Base-by-base conservation (phyloP, 2,888 invertebrate genomes). In the Cephus rjabovi region DNA sequence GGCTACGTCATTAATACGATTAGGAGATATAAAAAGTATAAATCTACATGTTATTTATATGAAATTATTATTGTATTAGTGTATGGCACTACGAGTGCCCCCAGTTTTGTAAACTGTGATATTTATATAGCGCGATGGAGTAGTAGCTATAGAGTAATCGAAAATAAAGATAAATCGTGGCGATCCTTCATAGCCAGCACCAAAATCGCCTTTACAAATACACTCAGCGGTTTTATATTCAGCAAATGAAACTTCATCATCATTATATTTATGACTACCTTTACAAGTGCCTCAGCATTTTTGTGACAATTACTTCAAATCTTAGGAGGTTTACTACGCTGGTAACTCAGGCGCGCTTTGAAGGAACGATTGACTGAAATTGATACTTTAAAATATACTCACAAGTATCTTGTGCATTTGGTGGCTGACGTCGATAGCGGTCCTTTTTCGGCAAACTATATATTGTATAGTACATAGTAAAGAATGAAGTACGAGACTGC, bases 71-170 rank as follows among this genome's bases (percentile, higher is more conserved):
- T 75, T 15, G 75, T 80, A 56, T 77, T 76, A 75, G 33, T 74
- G 56, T 70, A 83, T 82, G 78, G 80, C 81, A 81, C 80, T 35
- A 76, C 75, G 80, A 81, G 81, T 85, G 85, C 83, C 84, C 86
- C 87, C 89, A 89, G 89, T 89, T 89, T 89, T 89, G 85, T 87
- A 88, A 90, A 90, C 90, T 91, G 90, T 91, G 90, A 91, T 91
- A 91, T 90, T 89, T 90, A 86, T 87, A 69, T 69, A 86, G 79
- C 83, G 71, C 74, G 80, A 82, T 74, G 77, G 76, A 79, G 76
- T 76, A 74, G 37, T 76, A 74, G 37, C 68, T 80, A 69, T 80
- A 69, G 69, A 15, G 34, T 77, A 75, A 77, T 75, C 75, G 69
- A 40, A 77, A 33, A 34, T n/a, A 74, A 76, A 76, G 56, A 76